These are phyloP conservation scores for Platalea minor DNA, from an alignment of 2,797 vertebrate genomes.

Conservation along the genomic window DNA sequence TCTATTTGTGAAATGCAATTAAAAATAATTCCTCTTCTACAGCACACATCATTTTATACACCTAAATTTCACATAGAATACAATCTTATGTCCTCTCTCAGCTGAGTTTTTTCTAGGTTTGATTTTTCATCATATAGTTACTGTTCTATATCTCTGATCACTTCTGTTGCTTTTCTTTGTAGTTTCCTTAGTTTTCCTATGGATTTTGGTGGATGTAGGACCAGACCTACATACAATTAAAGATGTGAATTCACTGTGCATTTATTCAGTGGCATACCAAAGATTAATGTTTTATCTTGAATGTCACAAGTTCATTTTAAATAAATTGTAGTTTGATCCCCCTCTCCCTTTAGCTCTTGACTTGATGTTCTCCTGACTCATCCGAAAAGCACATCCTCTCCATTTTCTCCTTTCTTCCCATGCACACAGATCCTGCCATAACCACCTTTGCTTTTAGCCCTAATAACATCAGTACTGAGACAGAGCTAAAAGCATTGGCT, in stretches of 20 bases:
- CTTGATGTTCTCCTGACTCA: not conserved
- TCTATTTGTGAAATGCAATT: not conserved
- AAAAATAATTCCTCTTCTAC: not conserved
- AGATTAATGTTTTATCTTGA: not conserved
- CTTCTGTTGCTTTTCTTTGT: not conserved
- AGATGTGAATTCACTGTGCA: not conserved
- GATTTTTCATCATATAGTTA: not conserved
- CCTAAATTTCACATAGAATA: not conserved
- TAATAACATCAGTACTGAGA: not conserved
- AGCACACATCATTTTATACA: rapidly evolving
- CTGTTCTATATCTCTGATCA: not conserved
- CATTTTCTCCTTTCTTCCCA: not conserved
- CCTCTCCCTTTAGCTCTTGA: not conserved
- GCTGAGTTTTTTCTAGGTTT: not conserved
- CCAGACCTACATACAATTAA: not conserved
- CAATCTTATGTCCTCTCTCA: not conserved
- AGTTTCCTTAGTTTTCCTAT: not conserved
- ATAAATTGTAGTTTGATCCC: not conserved
- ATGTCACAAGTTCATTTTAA: not conserved
- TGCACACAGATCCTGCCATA: not conserved
- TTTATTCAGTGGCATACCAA: not conserved
- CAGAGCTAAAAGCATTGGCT: not conserved
- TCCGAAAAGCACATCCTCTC: not conserved
- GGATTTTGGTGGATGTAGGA: not conserved
- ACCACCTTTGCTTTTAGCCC: not conserved